phyloP scores from a whole-genome alignment of 92 coral and sea anemone species.

The Epizoanthus scotinus region DNA sequence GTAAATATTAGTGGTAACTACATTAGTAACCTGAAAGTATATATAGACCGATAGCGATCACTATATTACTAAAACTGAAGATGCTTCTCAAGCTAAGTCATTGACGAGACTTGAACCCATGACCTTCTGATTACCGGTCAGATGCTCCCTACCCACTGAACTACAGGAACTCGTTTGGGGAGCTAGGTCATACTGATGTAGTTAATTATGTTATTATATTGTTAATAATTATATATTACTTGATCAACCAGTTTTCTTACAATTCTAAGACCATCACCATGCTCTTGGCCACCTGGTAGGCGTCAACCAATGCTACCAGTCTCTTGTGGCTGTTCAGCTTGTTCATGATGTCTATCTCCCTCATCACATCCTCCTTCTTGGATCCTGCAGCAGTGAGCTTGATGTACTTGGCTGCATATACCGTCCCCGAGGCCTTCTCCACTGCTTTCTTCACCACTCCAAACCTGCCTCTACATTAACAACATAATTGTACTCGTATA shows the following conservation, averaged over 20 bases:
- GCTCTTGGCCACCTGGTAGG: constrained; percentile 68
- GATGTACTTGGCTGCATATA: constrained; percentile 92
- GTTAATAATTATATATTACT: neutral
- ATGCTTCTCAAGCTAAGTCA: no score
- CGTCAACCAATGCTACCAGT: constrained; percentile 91
- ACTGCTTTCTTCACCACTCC: constrained; percentile 92
- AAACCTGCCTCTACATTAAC: constrained; percentile 76
- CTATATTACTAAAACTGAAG: no score
- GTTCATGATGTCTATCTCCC: constrained; percentile 92
- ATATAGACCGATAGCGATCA: no score
- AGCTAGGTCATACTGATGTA: no score
- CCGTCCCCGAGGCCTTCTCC: constrained; percentile 53
- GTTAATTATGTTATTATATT: no score
- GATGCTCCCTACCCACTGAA: no score
- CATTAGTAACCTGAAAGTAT: neutral
- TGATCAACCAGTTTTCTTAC: constrained; percentile 50
- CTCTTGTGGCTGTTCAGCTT: constrained; percentile 86
- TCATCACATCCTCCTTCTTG: constrained; percentile 84
- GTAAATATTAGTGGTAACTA: no score
- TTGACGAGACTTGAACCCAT: no score
- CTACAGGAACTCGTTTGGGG: no score
- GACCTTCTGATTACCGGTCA: no score
- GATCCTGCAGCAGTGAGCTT: constrained; percentile 66
- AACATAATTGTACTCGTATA: neutral
- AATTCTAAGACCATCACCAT: constrained; percentile 92